phyloP scores from a whole-genome alignment of 2,797 vertebrate genomes.

The Molothrus ater region DNA sequence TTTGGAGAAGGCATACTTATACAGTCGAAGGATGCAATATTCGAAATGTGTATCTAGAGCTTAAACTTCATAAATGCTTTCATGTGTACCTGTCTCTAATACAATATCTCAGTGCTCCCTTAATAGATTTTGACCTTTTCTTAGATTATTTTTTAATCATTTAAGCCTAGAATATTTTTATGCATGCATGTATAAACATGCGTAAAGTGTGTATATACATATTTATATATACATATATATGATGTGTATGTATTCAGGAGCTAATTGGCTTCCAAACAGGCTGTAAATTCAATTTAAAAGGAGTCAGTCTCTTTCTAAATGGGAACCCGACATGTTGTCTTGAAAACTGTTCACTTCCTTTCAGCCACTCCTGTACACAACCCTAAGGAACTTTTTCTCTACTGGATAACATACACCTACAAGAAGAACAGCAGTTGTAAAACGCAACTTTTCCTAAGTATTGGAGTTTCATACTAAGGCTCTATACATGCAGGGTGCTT shows the following conservation, averaged over 20 bases:
- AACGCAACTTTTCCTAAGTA: not conserved
- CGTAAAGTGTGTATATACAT: not conserved
- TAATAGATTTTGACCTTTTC: not conserved
- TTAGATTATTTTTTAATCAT: not conserved
- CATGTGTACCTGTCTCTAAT: not conserved
- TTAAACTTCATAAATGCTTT: not conserved
- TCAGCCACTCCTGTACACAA: not conserved
- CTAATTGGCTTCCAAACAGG: not conserved
- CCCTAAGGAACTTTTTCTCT: not conserved
- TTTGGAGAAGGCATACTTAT: not conserved
- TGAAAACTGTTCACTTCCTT: not conserved
- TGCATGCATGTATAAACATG: not conserved
- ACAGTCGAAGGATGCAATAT: not conserved
- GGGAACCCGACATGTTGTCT: not conserved
- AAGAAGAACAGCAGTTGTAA: fast-evolving
- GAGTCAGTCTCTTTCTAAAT: not conserved
- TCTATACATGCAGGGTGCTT: not conserved
- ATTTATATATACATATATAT: not conserved
- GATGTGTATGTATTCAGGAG: not conserved
- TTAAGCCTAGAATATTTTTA: not conserved
- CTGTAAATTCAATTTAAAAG: not conserved
- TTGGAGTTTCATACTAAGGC: not conserved
- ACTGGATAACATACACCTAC: not conserved
- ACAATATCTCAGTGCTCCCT: not conserved
- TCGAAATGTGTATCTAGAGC: not conserved